These are phyloP conservation scores for Choreutis nemorana DNA, from an alignment of 2,888 invertebrate species.

Conservation along the genomic window DNA sequence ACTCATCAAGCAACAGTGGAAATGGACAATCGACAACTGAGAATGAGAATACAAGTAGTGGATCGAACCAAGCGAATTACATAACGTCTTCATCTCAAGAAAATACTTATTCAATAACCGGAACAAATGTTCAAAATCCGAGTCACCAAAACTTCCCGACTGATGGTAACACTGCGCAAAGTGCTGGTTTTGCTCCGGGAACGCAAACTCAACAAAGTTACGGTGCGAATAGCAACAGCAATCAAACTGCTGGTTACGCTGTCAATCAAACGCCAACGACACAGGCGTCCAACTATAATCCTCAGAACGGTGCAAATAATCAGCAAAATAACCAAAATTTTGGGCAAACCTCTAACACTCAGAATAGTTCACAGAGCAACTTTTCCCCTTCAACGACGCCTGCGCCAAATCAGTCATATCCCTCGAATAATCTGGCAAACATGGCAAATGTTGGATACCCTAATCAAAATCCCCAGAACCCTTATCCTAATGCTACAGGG, in stretches of 20 bases:
- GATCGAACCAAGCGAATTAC: conserved; percentile 41
- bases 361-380: conserved; percentile 33
- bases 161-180: conserved; percentile 31
- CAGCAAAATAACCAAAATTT: conserved; percentile 31
- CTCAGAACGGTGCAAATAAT: conserved; percentile 32
- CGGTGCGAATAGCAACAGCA: conserved; percentile 26
- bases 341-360: conserved; percentile 28
- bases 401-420: conserved; percentile 40
- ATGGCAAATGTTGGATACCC: conserved; percentile 41
- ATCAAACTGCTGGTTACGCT: conserved; percentile 25
- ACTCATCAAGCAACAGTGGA: conserved; percentile 28
- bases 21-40: conserved; percentile 35
- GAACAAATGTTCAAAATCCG: conserved; percentile 23
- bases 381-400: conserved; percentile 52
- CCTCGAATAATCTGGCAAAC: conserved; percentile 27
- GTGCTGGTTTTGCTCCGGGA: conserved; percentile 25
- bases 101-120: conserved; percentile 28
- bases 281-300: conserved; percentile 35
- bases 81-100: conserved; percentile 56
- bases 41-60: conserved; percentile 30
- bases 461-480: conserved; percentile 35
- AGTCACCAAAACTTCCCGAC: conserved; percentile 30
- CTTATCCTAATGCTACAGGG: conserved; percentile 54
- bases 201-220: conserved; percentile 35
- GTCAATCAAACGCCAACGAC: conserved; percentile 29